Conservation (phyloP, 2,113 vertebrate species). For the Stegastes partitus region DNA sequence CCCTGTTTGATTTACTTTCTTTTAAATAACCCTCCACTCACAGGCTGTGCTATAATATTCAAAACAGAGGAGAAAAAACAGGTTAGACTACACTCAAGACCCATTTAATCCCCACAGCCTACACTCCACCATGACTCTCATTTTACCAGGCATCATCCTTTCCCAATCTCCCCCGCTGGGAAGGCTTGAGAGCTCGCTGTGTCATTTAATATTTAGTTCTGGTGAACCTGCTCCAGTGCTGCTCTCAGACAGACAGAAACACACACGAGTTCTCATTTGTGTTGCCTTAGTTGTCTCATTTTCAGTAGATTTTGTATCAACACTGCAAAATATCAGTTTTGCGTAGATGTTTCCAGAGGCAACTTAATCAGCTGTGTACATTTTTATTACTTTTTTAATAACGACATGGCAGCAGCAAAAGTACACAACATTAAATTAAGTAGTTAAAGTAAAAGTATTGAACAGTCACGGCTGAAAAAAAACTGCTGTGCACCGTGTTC, state of each 20-base stretch:
- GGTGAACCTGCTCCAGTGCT: slow-evolving; percentile 26
- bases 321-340: neutral
- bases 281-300: slow-evolving; percentile 8
- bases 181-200: slow-evolving; percentile 39
- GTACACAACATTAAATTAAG: slow-evolving; percentile 20
- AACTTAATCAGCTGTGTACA: neutral
- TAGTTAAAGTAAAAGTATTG: neutral
- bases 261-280: slow-evolving; percentile 14
- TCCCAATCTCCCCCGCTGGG: slow-evolving; percentile 43
- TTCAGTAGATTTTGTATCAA: slow-evolving; percentile 1
- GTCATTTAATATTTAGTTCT: slow-evolving; percentile 74
- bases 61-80: slow-evolving; percentile 41
- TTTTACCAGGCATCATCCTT: slow-evolving; percentile 59
- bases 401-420: neutral
- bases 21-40: slow-evolving; percentile 14
- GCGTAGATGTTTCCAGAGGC: neutral
- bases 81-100: slow-evolving; percentile 16
- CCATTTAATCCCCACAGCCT: slow-evolving; percentile 55
- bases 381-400: neutral
- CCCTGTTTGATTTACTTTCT: neutral
- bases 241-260: slow-evolving; percentile 6
- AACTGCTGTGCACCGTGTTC: neutral
- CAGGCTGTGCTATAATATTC: slow-evolving; percentile 22
- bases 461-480: slow-evolving; percentile 20
- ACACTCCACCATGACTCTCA: slow-evolving; percentile 46